Conservation (phyloP, 2,888 invertebrate genomes). For the Drosophila limbata region DNA sequence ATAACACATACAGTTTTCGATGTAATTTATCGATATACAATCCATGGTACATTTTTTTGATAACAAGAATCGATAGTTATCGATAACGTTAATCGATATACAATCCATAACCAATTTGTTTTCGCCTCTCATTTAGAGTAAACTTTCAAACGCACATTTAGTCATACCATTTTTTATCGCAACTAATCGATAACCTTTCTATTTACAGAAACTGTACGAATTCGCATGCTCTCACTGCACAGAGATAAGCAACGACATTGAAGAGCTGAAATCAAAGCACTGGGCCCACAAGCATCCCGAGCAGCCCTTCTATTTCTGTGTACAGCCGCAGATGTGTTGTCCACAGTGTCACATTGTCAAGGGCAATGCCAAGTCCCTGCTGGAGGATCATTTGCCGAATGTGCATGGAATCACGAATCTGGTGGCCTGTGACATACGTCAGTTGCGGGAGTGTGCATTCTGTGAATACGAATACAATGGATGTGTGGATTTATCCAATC, state of each 20-base stretch:
- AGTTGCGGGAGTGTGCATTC: slow-evolving; percentile 68
- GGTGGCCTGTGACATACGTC: slow-evolving; percentile 76
- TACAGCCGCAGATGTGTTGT: slow-evolving; percentile 72
- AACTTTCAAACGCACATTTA: too few species aligned
- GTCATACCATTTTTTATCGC: too few species aligned
- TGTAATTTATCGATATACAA: too few species aligned
- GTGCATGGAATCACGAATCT: slow-evolving; percentile 79
- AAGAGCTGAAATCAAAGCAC: slow-evolving; percentile 63
- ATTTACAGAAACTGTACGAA: slow-evolving; percentile 35
- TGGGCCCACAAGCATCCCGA: slow-evolving; percentile 58
- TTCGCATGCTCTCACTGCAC: slow-evolving; percentile 76
- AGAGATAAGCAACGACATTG: slow-evolving; percentile 50
- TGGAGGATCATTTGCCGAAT: slow-evolving; percentile 59
- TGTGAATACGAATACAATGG: slow-evolving; percentile 59
- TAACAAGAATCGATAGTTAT: too few species aligned
- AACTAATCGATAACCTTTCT: neutral
- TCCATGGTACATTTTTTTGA: too few species aligned
- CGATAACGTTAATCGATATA: too few species aligned
- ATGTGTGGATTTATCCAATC: slow-evolving; percentile 49
- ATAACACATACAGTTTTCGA: too few species aligned
- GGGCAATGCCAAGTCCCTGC: slow-evolving; percentile 62
- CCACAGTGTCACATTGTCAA: slow-evolving; percentile 63
- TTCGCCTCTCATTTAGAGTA: too few species aligned
- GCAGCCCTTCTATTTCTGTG: slow-evolving; percentile 77
- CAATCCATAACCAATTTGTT: too few species aligned